Percentiles rank a stretch among this genome's conserved stretches.
phyloP scores from a whole-genome alignment of 1,140 invertebrate species.

The Oscheius sp. region DNA sequence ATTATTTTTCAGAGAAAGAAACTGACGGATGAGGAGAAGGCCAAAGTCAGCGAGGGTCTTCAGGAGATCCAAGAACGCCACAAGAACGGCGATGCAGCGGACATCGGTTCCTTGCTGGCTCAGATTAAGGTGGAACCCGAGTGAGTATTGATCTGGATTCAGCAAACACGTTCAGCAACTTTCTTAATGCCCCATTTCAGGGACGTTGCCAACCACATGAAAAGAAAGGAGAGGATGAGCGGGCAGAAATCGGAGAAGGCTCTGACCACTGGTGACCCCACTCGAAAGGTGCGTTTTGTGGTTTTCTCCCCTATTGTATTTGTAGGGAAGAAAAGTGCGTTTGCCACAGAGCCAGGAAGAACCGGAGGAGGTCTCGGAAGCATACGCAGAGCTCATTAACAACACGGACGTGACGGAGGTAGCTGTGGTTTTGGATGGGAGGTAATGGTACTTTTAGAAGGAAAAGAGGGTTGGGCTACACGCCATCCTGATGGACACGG shows the following conservation, averaged over 20 bases:
- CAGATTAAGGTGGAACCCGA: neutral
- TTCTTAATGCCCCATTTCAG: neutral
- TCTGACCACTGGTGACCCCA: neutral
- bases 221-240: neutral
- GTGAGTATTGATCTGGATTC: neutral
- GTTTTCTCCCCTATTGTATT: no score
- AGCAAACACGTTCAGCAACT: neutral
- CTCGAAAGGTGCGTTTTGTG: neutral
- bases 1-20: neutral
- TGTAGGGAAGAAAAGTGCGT: neutral
- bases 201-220: neutral
- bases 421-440: neutral
- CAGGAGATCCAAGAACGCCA: neutral
- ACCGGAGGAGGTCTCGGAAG: neutral
- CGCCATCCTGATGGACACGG: neutral
- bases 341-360: neutral
- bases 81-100: neutral
- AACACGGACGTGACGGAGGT: neutral
- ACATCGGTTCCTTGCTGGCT: neutral
- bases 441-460: neutral
- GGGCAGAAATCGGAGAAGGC: neutral
- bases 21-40: neutral
- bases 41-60: neutral
- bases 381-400: neutral
- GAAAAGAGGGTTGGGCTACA: neutral